Percentiles rank a stretch among this genome's conserved stretches.
Conservation (phyloP, 1,140 invertebrate genomes). For the Anastrepha obliqua region DNA sequence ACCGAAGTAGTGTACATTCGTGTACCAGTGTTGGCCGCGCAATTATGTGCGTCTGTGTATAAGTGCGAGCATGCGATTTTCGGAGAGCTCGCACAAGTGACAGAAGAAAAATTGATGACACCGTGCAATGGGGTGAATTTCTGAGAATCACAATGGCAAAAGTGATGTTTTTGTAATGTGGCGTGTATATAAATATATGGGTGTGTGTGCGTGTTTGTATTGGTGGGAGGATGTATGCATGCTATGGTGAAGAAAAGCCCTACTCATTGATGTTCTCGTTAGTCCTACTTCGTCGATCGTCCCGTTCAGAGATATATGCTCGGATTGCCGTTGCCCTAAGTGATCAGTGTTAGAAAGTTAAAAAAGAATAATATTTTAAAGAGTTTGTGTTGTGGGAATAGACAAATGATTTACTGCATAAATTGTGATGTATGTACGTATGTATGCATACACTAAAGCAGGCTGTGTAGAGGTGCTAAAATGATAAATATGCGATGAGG, state of each 20-base stretch:
- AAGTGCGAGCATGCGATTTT: background rate
- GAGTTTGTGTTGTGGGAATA: background rate
- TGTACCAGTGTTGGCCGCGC: background rate
- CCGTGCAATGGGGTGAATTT: background rate
- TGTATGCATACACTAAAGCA: background rate
- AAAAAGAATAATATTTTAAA: conserved; percentile 9
- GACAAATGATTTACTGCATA: background rate
- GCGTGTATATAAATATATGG: background rate
- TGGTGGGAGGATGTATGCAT: background rate
- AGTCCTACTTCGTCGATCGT: conserved; percentile 72
- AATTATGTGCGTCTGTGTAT: background rate
- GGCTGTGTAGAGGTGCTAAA: background rate
- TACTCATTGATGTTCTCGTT: conserved; percentile 7
- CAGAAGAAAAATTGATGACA: background rate
- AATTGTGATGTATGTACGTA: background rate
- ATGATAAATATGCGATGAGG: background rate
- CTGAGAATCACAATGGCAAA: conserved; percentile 28
- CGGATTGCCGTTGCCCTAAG: conserved; percentile 26
- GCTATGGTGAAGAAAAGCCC: background rate
- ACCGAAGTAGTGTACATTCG: background rate
- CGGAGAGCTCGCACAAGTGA: background rate
- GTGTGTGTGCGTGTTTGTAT: background rate
- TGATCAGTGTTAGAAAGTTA: conserved; percentile 2
- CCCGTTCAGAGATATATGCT: conserved; percentile 65
- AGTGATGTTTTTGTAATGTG: background rate